Conservation (phyloP, 1,140 invertebrate species). For the Dufourea novaeangliae region DNA sequence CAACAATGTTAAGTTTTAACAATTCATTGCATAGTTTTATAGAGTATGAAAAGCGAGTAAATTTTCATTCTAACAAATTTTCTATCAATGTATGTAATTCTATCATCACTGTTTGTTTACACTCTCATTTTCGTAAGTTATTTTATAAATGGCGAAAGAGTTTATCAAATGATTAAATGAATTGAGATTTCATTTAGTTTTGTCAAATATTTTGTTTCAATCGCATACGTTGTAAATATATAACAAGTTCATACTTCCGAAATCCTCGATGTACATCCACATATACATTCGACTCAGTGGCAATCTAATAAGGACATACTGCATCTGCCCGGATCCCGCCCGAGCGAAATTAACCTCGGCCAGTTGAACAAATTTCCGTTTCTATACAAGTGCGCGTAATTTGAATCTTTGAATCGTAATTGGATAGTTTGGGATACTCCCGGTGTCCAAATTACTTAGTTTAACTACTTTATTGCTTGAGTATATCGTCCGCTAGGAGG, state of each 20-base stretch:
- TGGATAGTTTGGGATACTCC: constrained; percentile 42
- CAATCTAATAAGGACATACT: constrained; percentile 20
- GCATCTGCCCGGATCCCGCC: background rate
- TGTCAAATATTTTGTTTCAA: no score
- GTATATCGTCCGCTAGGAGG: background rate
- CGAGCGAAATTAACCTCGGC: constrained; percentile 26
- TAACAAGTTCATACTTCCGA: background rate
- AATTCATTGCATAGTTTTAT: no score
- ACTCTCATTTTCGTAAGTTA: no score
- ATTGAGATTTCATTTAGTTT: no score
- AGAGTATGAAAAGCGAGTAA: no score
- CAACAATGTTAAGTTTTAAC: no score
- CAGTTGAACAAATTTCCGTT: constrained; percentile 40
- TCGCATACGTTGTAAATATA: no score
- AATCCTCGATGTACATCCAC: background rate
- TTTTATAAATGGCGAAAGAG: no score
- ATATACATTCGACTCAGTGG: constrained; percentile 16
- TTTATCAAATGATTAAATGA: no score
- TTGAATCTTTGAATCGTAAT: constrained; percentile 45
- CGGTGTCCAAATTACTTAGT: constrained; percentile 39
- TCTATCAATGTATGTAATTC: no score
- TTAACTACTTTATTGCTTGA: constrained; percentile 38
- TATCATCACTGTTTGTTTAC: no score
- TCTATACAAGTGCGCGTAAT: constrained; percentile 44
- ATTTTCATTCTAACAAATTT: no score